Evolutionary conservation across 1,140 invertebrate genomes (phyloP), one percentile per base, ranked within the genome.

Genomic region (Chrysopa pallens): DNA sequence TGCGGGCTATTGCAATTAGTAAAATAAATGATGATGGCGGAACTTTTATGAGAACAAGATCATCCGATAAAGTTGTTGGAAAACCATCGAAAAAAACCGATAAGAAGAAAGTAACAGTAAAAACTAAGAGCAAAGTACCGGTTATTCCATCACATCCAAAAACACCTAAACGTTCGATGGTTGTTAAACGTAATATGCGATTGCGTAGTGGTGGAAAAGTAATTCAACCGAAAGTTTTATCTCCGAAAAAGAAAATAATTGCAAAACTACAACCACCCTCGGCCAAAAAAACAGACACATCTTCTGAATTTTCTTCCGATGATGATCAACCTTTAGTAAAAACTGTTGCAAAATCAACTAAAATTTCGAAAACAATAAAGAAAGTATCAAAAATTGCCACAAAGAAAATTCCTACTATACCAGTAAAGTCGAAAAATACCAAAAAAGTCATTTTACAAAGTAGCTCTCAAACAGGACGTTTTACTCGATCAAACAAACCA

Each of bases 301-400:
- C 42, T 29, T 61, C 61, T 36, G 63, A 65, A 42, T 64, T 61
- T 29, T 60, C 60, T 29, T 63, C 63, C 0, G 60, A 63, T 31
- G 60, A 63, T 43, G 57, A 64, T 35, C 57, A 66, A 49, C 61
- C 63, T 11, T 42, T 60, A 44, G 50, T 54, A 40, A 64, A 63
- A 46, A 47, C 58, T n/a, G 52, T 59, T 6, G 59, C 60, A 40
- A 11, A 42, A 39, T 15, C 38, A 47, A 37, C 47, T 59, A 38
- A 61, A 23, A 3, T 5, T 23, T 3, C 5, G 54, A 42, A 57
- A 60, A 6, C 46, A 28, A 12, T 40, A 36, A 29, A 51, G 44
- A 39, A 17, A 33, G 2, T 33, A 42, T 27, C 51, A 11, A 50
- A 44, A 49, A 48, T 49, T 42, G 23, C 46, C 42, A 41, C 42